Evolutionary conservation across 2,113 vertebrate species (phyloP), one percentile per base, ranked within the genome.

Genomic region (Loxodonta africana): DNA sequence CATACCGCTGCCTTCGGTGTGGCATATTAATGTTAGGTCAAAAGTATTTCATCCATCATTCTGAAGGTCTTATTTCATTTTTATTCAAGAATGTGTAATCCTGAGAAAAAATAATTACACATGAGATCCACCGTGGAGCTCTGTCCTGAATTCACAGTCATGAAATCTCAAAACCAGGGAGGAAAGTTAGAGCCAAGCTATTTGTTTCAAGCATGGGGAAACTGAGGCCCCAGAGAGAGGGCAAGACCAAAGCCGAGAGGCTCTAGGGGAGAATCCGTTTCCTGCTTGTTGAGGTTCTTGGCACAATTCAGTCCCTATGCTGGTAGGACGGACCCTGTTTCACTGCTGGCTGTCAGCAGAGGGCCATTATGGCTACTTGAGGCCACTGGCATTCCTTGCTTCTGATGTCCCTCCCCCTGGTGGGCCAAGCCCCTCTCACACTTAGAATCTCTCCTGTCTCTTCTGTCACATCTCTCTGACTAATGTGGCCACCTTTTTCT

Each of bases 21-120:
- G 28, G 95, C 97, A 95, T 97, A 97, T 97, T 97, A 89, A 94
- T 82, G 95, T 94, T 82, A 86, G 97, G 97, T 97, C 98, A 69
- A 93, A 97, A 97, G 96, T 48, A 97, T 98, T 96, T 96, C 97
- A 88, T 97, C 94, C 0, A 2, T 95, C 91, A 97, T 97, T 94
- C 96, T 89, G 95, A 98, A 95, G 96, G 97, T 80, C 93, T 96
- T 98, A 57, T 93, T 98, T 95, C 78, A 97, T 92, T 98, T 73
- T 98, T 98, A 96, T 97, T 98, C 96, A 82, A 96, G 97, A 97
- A 96, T 90, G 82, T 95, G 94, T 97, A 97, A 98, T 98, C 98
- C 91, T 74, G 6, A 96, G 97, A 95, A 97, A 77, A 96, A 92
- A 96, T 95, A 46, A 97, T 96, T 26, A 96, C 96, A 84, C 30